phyloP scores from a whole-genome alignment of 2,888 invertebrate genomes.

The Scaeva pyrastri region DNA sequence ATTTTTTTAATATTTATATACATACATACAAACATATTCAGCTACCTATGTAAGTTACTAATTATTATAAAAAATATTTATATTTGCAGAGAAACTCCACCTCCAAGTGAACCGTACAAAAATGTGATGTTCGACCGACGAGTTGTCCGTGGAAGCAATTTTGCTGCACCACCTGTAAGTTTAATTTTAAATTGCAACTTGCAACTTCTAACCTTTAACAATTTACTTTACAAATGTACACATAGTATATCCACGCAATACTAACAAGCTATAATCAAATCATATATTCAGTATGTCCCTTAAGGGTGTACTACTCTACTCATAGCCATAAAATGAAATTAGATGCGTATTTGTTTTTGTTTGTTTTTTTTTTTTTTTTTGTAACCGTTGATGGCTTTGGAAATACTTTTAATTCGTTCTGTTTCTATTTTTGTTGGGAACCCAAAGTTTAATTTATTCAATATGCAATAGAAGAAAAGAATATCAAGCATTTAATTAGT shows the following conservation, averaged over 20 bases:
- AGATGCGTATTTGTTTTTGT: not conserved
- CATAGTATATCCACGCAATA: not conserved
- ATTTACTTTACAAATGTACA: not conserved
- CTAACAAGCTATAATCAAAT: not conserved
- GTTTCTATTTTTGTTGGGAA: too few relatives aligned
- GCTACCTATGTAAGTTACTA: not conserved
- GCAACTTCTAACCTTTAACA: too few relatives aligned
- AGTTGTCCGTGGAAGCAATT: slow-evolving; percentile 93
- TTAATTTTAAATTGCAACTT: not conserved
- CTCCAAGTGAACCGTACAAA: slow-evolving; percentile 85
- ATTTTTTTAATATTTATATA: not conserved
- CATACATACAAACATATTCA: too few relatives aligned
- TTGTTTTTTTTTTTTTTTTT: too few relatives aligned
- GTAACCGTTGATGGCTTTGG: not conserved
- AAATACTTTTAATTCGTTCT: not conserved
- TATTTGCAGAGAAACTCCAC: slow-evolving; percentile 80
- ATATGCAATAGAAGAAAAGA: not conserved
- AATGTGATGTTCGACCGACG: slow-evolving; percentile 96
- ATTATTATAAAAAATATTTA: not conserved
- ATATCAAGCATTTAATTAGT: not conserved
- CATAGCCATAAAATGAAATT: not conserved
- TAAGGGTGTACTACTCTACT: not conserved
- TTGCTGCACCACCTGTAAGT: slow-evolving; percentile 85
- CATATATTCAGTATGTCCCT: not conserved
- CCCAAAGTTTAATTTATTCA: not conserved